Evolutionary conservation across 2,797 vertebrate species (phyloP).

Genomic region (Pteronotus mesoamericanus): DNA sequence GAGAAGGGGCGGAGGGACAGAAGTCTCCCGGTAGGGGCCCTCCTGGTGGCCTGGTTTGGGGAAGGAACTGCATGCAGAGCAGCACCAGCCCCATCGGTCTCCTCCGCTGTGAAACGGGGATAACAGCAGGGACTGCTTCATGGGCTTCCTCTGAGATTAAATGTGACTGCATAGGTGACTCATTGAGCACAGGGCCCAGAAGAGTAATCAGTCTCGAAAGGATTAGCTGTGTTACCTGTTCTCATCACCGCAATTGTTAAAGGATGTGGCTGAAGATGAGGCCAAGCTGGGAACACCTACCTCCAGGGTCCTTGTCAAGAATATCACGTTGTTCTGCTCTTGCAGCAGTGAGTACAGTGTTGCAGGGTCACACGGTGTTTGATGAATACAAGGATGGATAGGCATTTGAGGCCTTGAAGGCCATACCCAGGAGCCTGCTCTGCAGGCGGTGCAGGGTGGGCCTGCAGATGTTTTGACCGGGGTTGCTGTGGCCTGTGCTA

Average conservation of each 20-base stretch:
- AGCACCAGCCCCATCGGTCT: background rate
- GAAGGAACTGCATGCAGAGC: background rate
- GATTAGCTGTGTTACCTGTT: background rate
- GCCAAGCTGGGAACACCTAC: background rate
- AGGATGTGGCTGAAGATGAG: background rate
- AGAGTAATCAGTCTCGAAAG: background rate
- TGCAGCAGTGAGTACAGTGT: too few relatives aligned
- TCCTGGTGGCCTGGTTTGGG: too few relatives aligned
- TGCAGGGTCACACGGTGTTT: background rate
- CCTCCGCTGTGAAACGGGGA: background rate
- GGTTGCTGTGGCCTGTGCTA: background rate
- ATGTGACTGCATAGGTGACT: background rate
- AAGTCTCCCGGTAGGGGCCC: accelerated
- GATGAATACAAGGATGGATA: background rate
- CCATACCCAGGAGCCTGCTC: background rate
- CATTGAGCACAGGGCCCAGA: background rate
- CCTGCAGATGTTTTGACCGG: background rate
- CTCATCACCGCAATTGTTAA: background rate
- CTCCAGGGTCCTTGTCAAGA: background rate
- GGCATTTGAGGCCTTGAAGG: background rate
- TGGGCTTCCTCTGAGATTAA: background rate
- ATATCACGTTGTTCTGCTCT: background rate
- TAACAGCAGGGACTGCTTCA: background rate
- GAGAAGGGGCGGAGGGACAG: background rate
- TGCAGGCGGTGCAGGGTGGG: background rate